phyloP scores from a whole-genome alignment of 2,888 invertebrate species.

The Heliconius aoede region DNA sequence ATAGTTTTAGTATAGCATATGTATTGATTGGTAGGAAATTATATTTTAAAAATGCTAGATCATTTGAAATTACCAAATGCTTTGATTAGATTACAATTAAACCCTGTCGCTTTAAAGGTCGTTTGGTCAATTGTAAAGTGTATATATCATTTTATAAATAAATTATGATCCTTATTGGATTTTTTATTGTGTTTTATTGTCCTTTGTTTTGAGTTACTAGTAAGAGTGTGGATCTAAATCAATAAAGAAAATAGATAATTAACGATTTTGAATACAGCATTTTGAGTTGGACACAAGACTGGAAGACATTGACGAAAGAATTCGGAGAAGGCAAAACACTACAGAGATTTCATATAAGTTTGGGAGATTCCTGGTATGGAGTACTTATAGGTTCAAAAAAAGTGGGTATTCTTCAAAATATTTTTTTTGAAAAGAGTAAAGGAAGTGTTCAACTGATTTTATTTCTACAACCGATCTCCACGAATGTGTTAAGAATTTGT shows the following conservation, averaged over 20 bases:
- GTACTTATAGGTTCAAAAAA: no score
- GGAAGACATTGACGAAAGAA: no score
- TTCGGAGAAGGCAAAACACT: no score
- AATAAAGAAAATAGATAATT: neutral
- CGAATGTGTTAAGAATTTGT: no score
- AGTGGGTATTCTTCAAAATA: no score
- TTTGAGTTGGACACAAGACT: no score
- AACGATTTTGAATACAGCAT: neutral
- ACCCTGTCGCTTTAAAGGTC: conserved; percentile 66
- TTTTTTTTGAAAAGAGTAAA: no score
- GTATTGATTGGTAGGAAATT: conserved; percentile 37
- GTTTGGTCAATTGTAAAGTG: conserved; percentile 81
- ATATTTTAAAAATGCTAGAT: conserved; percentile 42
- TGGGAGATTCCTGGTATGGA: no score
- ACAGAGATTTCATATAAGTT: no score
- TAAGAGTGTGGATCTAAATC: neutral
- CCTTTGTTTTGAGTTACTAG: neutral
- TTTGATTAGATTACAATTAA: conserved; percentile 45
- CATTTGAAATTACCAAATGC: conserved; percentile 37
- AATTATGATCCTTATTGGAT: conserved; percentile 82
- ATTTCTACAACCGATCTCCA: no score
- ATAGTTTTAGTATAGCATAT: conserved; percentile 28
- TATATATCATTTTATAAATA: conserved; percentile 81
- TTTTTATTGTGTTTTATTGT: conserved; percentile 68
- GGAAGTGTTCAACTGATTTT: no score